A percentile compares a stretch with the other conserved stretches of the same genome.
Evolutionary conservation across 2,113 vertebrate genomes (phyloP).

Genomic region (Heptranchias perlo): DNA sequence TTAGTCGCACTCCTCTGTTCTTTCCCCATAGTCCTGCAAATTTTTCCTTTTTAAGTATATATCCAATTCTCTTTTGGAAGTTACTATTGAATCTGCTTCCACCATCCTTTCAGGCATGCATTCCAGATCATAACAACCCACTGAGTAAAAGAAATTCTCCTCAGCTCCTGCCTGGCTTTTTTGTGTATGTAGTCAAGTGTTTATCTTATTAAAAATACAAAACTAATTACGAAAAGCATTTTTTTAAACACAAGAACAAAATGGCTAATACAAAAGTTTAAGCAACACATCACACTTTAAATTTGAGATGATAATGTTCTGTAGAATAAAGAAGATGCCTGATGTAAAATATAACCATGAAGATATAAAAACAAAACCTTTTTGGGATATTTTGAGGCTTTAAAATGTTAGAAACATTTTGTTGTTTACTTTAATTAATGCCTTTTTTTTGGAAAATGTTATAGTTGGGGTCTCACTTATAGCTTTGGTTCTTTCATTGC

Average conservation of each 20-base stretch:
- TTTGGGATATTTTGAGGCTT: background rate
- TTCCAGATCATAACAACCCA: no score
- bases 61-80: no score
- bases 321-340: background rate
- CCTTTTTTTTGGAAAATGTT: background rate
- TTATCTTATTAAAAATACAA: background rate
- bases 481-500: background rate
- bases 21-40: no score
- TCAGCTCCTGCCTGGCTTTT: no score
- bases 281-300: background rate
- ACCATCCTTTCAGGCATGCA: no score
- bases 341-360: background rate
- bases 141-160: no score
- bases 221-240: background rate
- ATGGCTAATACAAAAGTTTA: background rate
- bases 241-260: background rate
- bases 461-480: background rate
- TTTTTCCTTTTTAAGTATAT: no score
- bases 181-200: background rate
- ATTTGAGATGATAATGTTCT: background rate
- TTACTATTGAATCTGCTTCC: no score
- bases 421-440: background rate
- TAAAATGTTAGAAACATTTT: background rate
- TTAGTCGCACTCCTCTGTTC: no score
- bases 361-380: background rate